Conservation (phyloP, 2,113 vertebrate genomes). For the Sphyrna mokarran region DNA sequence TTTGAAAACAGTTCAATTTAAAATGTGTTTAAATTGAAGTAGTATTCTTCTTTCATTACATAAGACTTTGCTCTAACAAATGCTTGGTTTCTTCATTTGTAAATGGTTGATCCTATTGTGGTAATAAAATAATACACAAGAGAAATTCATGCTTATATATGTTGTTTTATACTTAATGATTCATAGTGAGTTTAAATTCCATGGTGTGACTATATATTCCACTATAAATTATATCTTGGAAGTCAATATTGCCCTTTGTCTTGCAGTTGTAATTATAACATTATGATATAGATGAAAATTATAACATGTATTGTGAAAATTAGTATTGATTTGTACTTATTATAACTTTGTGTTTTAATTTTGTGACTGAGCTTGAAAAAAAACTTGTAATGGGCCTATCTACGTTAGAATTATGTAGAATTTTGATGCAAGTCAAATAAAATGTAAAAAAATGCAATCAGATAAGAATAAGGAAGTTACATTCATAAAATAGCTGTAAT, state of each 20-base stretch:
- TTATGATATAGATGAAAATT: not conserved
- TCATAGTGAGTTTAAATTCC: not conserved
- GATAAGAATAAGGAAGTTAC: too few species aligned
- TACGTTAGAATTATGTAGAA: not conserved
- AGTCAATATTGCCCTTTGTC: not conserved
- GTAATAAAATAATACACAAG: not conserved
- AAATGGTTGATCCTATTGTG: not conserved
- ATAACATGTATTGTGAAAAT: conserved; percentile 43
- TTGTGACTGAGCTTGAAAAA: not conserved
- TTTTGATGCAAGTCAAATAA: not conserved
- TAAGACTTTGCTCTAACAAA: not conserved
- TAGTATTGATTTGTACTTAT: conserved; percentile 45
- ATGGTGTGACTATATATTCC: not conserved
- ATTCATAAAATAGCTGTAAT: not conserved
- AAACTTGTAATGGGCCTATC: not conserved
- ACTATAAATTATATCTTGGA: not conserved
- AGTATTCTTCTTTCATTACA: not conserved
- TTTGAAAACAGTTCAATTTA: not conserved
- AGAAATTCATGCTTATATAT: not conserved
- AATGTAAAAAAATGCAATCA: not conserved
- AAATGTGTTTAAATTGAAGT: not conserved
- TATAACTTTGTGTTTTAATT: not conserved
- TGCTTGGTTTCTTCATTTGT: not conserved
- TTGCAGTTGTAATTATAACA: conserved; percentile 42
- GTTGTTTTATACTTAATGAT: not conserved